Percentiles rank a stretch among this genome's conserved stretches.
Evolutionary conservation across 2,888 invertebrate species (phyloP).

Genomic region (Eugnorisma glareosa): DNA sequence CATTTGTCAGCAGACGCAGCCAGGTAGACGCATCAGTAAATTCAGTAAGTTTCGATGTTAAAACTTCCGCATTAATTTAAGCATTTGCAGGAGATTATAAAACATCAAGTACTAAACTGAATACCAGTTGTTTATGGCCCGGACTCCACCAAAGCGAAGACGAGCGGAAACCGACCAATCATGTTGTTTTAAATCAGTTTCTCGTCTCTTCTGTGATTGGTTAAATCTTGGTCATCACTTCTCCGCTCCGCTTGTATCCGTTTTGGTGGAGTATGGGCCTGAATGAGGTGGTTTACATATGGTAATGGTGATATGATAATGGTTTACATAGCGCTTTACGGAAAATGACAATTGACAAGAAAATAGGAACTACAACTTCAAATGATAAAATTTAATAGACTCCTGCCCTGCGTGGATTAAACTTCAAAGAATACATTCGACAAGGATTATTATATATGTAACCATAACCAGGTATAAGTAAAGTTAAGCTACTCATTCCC

Average conservation of each 20-base stretch:
- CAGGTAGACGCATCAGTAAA: not conserved
- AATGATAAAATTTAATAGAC: not conserved
- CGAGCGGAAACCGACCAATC: too few species aligned
- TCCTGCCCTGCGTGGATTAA: not conserved
- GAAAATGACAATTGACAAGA: not conserved
- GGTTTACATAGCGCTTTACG: not conserved
- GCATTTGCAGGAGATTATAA: not conserved
- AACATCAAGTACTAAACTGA: not conserved
- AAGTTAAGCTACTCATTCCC: not conserved
- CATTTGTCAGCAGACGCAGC: not conserved
- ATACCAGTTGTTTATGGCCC: not conserved
- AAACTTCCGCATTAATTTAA: not conserved
- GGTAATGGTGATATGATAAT: too few species aligned
- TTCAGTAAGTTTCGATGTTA: conserved; percentile 10
- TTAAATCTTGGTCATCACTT: too few species aligned
- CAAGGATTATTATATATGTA: not conserved
- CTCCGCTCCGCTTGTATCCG: too few species aligned
- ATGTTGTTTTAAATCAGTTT: too few species aligned
- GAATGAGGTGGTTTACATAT: too few species aligned
- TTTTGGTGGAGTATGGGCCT: not conserved
- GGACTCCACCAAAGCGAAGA: not conserved
- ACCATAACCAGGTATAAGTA: not conserved
- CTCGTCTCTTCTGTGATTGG: too few species aligned
- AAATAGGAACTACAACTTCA: not conserved
- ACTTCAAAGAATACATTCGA: not conserved